Conservation (phyloP, 2,888 invertebrate genomes). For the Euplagia quadripunctaria region DNA sequence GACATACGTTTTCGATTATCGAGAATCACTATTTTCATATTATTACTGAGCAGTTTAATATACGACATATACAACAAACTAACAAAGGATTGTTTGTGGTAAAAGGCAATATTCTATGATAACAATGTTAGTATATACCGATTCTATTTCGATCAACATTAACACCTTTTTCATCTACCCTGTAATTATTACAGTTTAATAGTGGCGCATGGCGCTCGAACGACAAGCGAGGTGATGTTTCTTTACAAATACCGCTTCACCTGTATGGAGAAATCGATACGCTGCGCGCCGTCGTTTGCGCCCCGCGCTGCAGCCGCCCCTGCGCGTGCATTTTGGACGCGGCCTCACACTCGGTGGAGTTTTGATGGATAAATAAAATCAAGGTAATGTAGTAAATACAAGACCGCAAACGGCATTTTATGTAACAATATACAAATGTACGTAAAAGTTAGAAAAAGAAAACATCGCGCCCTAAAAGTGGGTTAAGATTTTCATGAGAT, state of each 20-base stretch:
- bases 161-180: neutral
- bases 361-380: neutral
- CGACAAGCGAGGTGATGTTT: neutral
- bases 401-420: too few relatives aligned
- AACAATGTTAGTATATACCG: neutral
- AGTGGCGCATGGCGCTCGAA: neutral
- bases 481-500: neutral
- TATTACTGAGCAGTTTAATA: neutral
- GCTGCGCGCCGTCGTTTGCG: neutral
- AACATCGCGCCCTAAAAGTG: neutral
- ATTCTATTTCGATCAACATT: neutral
- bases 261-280: neutral
- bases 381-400: neutral
- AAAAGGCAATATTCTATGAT: neutral
- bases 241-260: neutral
- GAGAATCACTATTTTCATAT: neutral
- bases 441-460: neutral
- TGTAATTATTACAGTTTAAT: neutral
- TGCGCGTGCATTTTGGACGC: too few relatives aligned
- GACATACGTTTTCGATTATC: conserved; percentile 25
- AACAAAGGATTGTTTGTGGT: neutral
- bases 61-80: neutral
- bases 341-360: neutral
- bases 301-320: too few relatives aligned
- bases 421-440: too few relatives aligned